Conservation (phyloP, 2,113 vertebrate genomes). For the Hippolais icterina region DNA sequence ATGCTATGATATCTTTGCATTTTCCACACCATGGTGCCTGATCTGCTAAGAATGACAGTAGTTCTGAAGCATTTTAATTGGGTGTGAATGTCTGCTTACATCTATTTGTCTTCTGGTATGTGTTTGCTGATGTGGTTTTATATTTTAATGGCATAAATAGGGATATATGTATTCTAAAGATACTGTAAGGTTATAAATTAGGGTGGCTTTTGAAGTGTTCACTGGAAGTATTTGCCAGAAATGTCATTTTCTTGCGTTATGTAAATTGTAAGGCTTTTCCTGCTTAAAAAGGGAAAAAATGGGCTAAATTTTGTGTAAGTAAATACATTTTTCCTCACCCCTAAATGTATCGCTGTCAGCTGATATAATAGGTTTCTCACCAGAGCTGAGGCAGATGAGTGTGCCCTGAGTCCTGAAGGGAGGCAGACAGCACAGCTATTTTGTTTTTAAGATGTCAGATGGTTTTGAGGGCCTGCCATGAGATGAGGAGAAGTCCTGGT, state of each 20-base stretch:
- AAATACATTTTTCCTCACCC: slow-evolving; percentile 14
- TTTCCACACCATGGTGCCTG: background rate
- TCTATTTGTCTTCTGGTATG: background rate
- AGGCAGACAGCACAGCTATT: slow-evolving; percentile 37
- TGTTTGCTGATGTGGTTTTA: background rate
- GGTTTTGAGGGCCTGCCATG: background rate
- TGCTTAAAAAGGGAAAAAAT: background rate
- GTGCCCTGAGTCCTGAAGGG: slow-evolving; percentile 16
- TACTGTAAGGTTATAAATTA: background rate
- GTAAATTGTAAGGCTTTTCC: background rate
- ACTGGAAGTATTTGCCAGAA: background rate
- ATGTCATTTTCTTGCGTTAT: background rate
- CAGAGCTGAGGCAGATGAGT: background rate
- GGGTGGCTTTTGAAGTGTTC: background rate
- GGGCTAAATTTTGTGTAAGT: slow-evolving; percentile 12
- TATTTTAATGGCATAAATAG: slow-evolving; percentile 22
- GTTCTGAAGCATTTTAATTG: slow-evolving; percentile 5
- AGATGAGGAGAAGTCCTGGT: background rate
- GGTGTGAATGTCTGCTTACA: background rate
- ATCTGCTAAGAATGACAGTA: background rate
- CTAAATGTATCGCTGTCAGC: background rate
- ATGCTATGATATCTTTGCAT: background rate
- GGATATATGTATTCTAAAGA: background rate
- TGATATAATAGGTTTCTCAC: slow-evolving; percentile 26
- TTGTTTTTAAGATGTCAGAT: slow-evolving; percentile 32